These are phyloP conservation scores for Rhynchomys soricoides DNA, from an alignment of 2,113 vertebrate species.

Conservation along the genomic window DNA sequence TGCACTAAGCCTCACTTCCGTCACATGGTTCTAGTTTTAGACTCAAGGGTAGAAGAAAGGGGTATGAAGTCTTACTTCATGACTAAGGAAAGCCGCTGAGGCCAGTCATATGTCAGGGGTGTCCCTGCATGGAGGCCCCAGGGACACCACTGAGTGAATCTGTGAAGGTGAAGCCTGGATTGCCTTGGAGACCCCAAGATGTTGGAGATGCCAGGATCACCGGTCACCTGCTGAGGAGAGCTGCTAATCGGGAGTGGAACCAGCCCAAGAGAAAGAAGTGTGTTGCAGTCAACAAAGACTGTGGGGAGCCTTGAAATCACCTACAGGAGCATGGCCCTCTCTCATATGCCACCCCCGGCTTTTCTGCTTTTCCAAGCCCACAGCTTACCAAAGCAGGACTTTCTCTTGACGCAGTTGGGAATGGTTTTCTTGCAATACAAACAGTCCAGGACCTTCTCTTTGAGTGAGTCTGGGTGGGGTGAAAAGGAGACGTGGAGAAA, in stretches of 20 bases:
- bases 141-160: neutral
- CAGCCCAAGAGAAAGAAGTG: neutral
- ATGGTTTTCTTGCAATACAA: slow-evolving; percentile 45
- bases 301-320: neutral
- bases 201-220: neutral
- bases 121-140: neutral
- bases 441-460: slow-evolving; percentile 69
- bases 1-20: neutral
- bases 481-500: neutral
- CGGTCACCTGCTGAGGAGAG: neutral
- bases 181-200: neutral
- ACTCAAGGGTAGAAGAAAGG: neutral
- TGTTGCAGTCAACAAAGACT: neutral
- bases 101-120: neutral
- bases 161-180: neutral
- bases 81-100: neutral
- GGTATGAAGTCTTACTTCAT: no score
- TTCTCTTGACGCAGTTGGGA: slow-evolving; percentile 24
- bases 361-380: neutral
- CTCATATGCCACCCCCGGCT: accelerated
- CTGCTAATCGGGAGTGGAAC: neutral
- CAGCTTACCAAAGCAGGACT: slow-evolving; percentile 72
- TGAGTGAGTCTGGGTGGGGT: slow-evolving; percentile 28
- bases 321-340: neutral
- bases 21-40: neutral